Evolutionary conservation across 2,113 vertebrate species (phyloP), one percentile per base, ranked within the genome.

Genomic region (Holacanthus passer): DNA sequence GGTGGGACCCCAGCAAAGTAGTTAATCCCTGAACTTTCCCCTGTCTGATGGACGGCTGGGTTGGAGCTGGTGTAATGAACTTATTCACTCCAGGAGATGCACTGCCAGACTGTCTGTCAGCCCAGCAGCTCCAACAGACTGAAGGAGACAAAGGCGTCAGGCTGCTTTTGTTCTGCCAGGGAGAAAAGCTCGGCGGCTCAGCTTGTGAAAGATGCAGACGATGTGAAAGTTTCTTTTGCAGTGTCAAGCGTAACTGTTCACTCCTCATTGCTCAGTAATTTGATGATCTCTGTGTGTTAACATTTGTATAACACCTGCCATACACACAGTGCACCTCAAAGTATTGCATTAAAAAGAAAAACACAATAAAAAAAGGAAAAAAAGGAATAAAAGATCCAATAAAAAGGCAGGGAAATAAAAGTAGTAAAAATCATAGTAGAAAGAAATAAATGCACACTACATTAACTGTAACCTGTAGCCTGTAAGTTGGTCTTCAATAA

Each of bases 181-280:
- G 45, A 72, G 52, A 52, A 29, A 68, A 43, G 45, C 43, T 48
- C 39, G 56, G 70, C 43, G 53, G 66, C 78, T 82, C 63, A 52
- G 63, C 16, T 52, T 43, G 69, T 53, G 69, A 70, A 59, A 86
- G 62, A 78, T 29, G 1, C 35, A 62, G 16, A 65, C 7, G 12
- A 41, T 53, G 48, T 35, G 43, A 58, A 72, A 41, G 62, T 79
- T 81, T 81, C 47, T 69, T 68, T 76, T 73, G 66, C 43, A 55
- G 70, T 85, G 65, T 87, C 41, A 70, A 67, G 85, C 17, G 2
- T 27, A 32, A 53, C 68, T 60, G 41, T 79, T 87, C 82, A 88
- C 74, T 81, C 72, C 75, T 81, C 63, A 73, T 87, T 68, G 77
- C 77, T 71, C 43, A 20, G 59, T 88, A 79, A 89, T 86, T 80